phyloP scores from a whole-genome alignment of 2,113 vertebrate species.

The human region DNA sequence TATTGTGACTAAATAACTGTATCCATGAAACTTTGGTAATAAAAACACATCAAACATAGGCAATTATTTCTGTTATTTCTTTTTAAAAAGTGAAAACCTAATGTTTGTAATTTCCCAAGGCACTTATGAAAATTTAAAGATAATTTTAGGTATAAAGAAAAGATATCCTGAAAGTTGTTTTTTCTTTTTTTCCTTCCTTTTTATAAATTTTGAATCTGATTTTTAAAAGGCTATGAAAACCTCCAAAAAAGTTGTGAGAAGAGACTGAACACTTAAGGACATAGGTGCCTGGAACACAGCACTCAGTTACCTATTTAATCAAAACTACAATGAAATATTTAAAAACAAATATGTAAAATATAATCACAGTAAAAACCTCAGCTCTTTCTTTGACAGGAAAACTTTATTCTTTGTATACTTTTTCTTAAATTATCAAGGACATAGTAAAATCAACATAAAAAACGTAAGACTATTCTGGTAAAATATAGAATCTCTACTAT shows the following conservation, averaged over 20 bases:
- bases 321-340: not conserved
- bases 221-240: not conserved
- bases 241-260: not conserved
- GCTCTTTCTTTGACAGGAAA: no score
- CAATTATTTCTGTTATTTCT: not conserved
- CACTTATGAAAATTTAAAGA: not conserved
- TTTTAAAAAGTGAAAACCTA: not conserved
- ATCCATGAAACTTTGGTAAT: not conserved
- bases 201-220: not conserved
- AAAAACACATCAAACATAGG: not conserved
- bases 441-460: not conserved
- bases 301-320: not conserved
- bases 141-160: not conserved
- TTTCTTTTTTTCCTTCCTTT: not conserved
- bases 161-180: not conserved
- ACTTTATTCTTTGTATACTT: not conserved
- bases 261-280: not conserved
- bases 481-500: not conserved
- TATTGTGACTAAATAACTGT: not conserved
- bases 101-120: not conserved
- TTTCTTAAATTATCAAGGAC: not conserved
- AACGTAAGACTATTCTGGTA: not conserved
- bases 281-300: not conserved
- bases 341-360: no score
- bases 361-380: not conserved